Evolutionary conservation across 2,113 vertebrate genomes (phyloP), one percentile per base, ranked within the genome.

Genomic region (Canis aureus): DNA sequence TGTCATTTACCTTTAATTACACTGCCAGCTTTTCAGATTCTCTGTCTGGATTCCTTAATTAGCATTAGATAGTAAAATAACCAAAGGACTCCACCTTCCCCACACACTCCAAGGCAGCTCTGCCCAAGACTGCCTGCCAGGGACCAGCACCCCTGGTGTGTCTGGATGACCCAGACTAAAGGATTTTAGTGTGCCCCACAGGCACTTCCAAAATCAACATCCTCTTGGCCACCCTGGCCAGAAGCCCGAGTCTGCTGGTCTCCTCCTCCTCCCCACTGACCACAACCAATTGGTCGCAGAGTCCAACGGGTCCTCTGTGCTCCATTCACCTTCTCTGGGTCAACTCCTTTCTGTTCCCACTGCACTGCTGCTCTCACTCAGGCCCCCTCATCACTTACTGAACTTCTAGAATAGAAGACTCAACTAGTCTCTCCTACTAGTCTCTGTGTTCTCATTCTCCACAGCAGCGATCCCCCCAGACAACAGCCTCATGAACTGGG

Each of bases 1-100:
- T 96, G 95, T 66, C 95, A 89, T 69, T 96, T 62, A 76, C 57
- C 76, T 94, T 89, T 95, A 98, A 97, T 98, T 96, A 98, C 89
- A 83, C 76, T 53, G 91, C 94, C 60, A 49, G 88, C 59, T 62
- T 91, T 84, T 23, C 84, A 5, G n/a, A 57, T 35, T 88, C 92
- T 82, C 96, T 92, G 79, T 87, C 85, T 82, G 81, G 66, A 69
- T 20, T 85, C 76, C 88, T 67, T 92, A 85, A 97, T 93, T 81
- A 91, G 80, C 76, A 35, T 29, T 59, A 57, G 80, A 85, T 29
- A 71, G 85, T 53, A 67, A 67, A 71, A 81, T 32, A 35, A 69
- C 67, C 32, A 4, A 76, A 84, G 78, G 49, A 19, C 23, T 60
- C 80, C 71, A 55, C 32, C 55, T 73, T 66, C 76, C 32, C 82